phyloP scores from a whole-genome alignment of 2,113 vertebrate species.

The Kryptolebias marmoratus region DNA sequence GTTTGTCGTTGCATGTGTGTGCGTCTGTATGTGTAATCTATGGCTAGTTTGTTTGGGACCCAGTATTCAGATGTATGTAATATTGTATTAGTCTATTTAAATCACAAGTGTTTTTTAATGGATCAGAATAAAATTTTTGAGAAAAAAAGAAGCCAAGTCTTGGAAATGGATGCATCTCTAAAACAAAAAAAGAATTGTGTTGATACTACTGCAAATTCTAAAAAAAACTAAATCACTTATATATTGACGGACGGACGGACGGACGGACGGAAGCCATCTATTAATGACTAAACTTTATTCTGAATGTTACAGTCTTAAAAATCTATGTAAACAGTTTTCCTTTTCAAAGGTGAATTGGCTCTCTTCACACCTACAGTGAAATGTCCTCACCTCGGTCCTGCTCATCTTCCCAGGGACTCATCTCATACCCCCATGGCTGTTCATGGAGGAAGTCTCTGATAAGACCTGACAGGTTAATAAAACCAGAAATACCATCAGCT shows the following conservation, averaged over 20 bases:
- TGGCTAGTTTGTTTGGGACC: constrained; percentile 7
- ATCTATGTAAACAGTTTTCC: not conserved
- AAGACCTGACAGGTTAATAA: constrained; percentile 83
- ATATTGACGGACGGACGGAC: too few species aligned
- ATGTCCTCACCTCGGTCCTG: constrained; percentile 2
- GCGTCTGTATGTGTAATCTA: constrained; percentile 17
- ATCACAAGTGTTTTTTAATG: not conserved
- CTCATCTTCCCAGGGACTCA: constrained; percentile 26
- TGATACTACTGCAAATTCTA: too few species aligned
- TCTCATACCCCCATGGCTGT: constrained; percentile 36
- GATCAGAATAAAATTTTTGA: not conserved
- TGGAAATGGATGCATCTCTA: constrained; percentile 37
- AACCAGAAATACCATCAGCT: constrained; percentile 79
- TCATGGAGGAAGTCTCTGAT: constrained; percentile 77
- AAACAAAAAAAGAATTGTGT: too few species aligned
- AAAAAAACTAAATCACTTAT: too few species aligned
- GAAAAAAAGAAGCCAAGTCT: not conserved
- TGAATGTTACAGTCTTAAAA: too few species aligned
- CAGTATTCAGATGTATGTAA: not conserved
- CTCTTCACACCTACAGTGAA: constrained; percentile 5
- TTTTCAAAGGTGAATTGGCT: not conserved
- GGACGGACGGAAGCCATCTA: too few species aligned
- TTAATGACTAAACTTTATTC: too few species aligned
- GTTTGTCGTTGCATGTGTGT: constrained; percentile 1
- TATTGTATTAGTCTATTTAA: not conserved